Conservation (phyloP, 2,113 vertebrate genomes). For the Stomatorhinus ivindoensis region DNA sequence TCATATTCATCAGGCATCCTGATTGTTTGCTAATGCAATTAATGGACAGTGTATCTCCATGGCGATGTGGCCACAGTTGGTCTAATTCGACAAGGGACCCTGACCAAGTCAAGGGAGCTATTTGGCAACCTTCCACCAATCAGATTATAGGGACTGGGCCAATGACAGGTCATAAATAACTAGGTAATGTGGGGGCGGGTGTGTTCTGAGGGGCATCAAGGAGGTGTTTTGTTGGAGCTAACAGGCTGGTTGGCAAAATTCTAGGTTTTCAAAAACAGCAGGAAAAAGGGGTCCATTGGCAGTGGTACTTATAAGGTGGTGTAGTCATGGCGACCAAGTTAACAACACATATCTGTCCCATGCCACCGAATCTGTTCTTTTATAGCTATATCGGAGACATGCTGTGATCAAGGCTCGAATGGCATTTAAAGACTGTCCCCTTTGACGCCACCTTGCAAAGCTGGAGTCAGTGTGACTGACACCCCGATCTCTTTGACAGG, state of each 20-base stretch:
- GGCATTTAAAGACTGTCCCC: background rate
- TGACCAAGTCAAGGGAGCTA: conserved; percentile 42
- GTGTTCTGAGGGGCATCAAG: conserved; percentile 38
- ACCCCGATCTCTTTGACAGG: background rate
- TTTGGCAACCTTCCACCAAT: conserved; percentile 54
- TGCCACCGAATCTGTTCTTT: background rate
- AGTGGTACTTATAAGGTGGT: background rate
- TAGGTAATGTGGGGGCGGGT: background rate
- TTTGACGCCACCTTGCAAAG: background rate
- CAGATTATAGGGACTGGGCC: conserved; percentile 53
- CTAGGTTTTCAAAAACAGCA: background rate
- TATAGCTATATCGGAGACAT: background rate
- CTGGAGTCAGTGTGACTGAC: background rate
- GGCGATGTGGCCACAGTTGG: conserved; percentile 47
- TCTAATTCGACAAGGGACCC: conserved; percentile 52
- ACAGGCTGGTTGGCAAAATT: background rate
- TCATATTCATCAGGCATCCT: conserved; percentile 36
- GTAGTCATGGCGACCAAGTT: background rate
- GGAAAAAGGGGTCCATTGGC: background rate
- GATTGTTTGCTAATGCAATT: conserved; percentile 59
- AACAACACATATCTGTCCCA: background rate
- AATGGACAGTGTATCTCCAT: conserved; percentile 57
- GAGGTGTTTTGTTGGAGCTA: background rate
- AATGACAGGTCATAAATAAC: conserved; percentile 48
- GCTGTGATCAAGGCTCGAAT: background rate